A percentile compares a stretch with the other conserved stretches of the same genome.
These are phyloP conservation scores for Macquaria australasica DNA, from an alignment of 2,113 vertebrate genomes.

Conservation along the genomic window DNA sequence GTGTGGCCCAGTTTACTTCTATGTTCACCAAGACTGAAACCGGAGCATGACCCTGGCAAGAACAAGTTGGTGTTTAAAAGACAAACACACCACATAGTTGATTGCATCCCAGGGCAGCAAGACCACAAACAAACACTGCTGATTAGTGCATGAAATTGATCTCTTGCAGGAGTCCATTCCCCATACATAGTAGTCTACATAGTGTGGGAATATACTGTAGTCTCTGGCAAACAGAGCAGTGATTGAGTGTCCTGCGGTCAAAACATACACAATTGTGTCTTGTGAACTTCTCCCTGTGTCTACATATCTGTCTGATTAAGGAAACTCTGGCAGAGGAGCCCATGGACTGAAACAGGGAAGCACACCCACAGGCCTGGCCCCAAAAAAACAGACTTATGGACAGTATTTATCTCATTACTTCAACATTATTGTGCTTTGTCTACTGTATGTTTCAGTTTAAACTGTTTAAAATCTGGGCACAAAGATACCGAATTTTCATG, in stretches of 20 bases:
- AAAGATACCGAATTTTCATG: neutral
- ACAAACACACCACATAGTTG: neutral
- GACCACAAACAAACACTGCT: slow-evolving; percentile 27
- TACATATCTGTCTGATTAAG: slow-evolving; percentile 5
- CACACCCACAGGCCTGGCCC: neutral
- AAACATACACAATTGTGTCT: slow-evolving; percentile 11
- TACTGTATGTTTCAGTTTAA: neutral
- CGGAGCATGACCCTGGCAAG: neutral
- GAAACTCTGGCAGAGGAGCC: neutral
- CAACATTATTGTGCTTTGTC: neutral
- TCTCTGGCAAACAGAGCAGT: slow-evolving; percentile 31
- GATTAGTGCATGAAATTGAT: slow-evolving; percentile 25
- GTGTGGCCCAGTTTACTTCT: neutral
- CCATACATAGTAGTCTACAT: neutral
- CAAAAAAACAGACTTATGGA: neutral
- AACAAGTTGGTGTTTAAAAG: neutral
- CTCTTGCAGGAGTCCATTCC: neutral
- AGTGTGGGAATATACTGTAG: slow-evolving; percentile 16
- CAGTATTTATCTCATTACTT: slow-evolving; percentile 17
- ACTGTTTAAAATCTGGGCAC: neutral
- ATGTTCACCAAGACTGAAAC: neutral
- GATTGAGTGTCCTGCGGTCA: slow-evolving; percentile 24
- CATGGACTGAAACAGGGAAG: neutral
- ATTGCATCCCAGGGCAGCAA: neutral
- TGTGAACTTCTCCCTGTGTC: slow-evolving; percentile 1